phyloP scores from a whole-genome alignment of 23 tunicate species.

The Ciona savignyi region DNA sequence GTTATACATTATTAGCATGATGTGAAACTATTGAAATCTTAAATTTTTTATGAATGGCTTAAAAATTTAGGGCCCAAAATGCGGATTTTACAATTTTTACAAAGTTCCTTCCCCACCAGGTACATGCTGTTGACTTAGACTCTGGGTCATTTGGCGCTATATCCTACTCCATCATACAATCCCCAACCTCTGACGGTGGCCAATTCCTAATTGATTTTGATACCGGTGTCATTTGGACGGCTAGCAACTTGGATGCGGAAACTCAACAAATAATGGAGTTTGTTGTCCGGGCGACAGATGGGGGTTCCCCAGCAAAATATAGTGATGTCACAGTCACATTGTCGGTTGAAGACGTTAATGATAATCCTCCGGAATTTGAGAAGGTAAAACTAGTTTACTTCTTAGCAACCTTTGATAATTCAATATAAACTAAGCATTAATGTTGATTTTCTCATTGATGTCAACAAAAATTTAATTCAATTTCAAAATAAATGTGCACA shows the following conservation, averaged over 20 bases:
- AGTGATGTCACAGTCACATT: slow-evolving; percentile 41
- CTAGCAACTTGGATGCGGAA: slow-evolving; percentile 23
- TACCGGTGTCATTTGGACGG: slow-evolving; percentile 49
- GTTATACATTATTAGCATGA: too few relatives aligned
- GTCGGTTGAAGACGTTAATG: slow-evolving; percentile 41
- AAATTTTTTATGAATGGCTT: too few relatives aligned
- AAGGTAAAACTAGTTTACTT: slow-evolving; percentile 12
- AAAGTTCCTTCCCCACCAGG: slow-evolving; percentile 16
- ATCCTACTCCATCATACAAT: slow-evolving; percentile 19
- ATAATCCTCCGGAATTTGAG: slow-evolving; percentile 37
- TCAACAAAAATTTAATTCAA: background rate
- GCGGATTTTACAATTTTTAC: too few relatives aligned
- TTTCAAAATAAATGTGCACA: background rate
- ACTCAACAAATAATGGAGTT: slow-evolving; percentile 4
- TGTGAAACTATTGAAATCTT: too few relatives aligned
- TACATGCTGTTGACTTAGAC: slow-evolving; percentile 38
- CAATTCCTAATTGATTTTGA: slow-evolving; percentile 30
- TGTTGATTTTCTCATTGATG: too few relatives aligned
- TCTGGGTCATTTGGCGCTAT: slow-evolving; percentile 17
- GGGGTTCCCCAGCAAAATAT: slow-evolving; percentile 29
- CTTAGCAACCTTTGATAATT: background rate
- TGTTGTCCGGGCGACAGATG: slow-evolving; percentile 40
- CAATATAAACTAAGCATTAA: too few relatives aligned
- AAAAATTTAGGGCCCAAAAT: too few relatives aligned
- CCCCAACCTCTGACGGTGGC: background rate